phyloP scores from a whole-genome alignment of 1,140 invertebrate species.

The Calephelis virginiensis region DNA sequence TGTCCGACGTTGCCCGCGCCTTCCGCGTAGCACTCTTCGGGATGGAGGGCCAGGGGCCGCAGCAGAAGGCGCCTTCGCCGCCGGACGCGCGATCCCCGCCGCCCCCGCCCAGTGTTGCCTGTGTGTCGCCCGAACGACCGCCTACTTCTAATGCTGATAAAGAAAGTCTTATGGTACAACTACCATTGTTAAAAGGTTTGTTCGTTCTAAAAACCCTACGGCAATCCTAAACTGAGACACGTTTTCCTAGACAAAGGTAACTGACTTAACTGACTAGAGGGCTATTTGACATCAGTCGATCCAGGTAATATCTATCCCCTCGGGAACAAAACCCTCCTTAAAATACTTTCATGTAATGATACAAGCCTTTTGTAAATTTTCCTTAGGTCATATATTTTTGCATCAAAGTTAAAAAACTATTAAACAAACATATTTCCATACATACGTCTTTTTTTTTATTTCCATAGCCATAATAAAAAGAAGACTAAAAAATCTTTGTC shows the following conservation, averaged over 20 bases:
- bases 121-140: constrained; percentile 54
- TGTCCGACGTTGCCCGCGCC: constrained; percentile 72
- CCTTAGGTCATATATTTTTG: too few relatives aligned
- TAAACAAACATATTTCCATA: too few relatives aligned
- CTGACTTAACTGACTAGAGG: too few relatives aligned
- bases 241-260: too few relatives aligned
- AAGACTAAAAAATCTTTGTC: background rate
- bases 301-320: too few relatives aligned
- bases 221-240: background rate
- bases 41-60: constrained; percentile 62
- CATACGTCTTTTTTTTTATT: too few relatives aligned
- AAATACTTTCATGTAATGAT: too few relatives aligned
- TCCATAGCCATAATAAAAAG: too few relatives aligned
- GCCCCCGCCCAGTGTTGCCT: constrained; percentile 35
- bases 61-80: constrained; percentile 63
- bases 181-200: constrained; percentile 74
- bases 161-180: constrained; percentile 69
- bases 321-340: too few relatives aligned
- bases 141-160: constrained; percentile 54
- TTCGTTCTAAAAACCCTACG: constrained; percentile 2
- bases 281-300: too few relatives aligned
- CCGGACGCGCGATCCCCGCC: constrained; percentile 61
- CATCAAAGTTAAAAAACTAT: too few relatives aligned
- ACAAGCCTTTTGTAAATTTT: too few relatives aligned
- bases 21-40: constrained; percentile 72